Percentiles rank a stretch among this genome's conserved stretches.
Evolutionary conservation across 1,140 invertebrate genomes (phyloP).

Genomic region (Mylabris phalerata): DNA sequence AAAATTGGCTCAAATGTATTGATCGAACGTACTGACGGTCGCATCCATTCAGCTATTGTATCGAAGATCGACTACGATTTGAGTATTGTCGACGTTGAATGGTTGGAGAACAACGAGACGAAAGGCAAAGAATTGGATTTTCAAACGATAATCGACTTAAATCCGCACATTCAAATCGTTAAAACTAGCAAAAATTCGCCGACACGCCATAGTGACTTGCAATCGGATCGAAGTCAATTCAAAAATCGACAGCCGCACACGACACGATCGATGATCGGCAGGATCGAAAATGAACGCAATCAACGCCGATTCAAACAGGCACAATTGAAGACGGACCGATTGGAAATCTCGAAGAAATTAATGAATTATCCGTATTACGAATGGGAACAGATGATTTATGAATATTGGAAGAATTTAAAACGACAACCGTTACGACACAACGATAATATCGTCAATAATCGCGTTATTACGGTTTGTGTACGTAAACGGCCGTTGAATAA

Average conservation of each 20-base stretch:
- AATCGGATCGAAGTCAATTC: conserved; percentile 25
- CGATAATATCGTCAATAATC: conserved; percentile 83
- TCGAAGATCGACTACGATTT: too few relatives aligned
- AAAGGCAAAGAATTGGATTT: conserved; percentile 99
- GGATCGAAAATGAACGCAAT: too few relatives aligned
- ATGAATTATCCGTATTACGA: too few relatives aligned
- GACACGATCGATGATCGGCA: too few relatives aligned
- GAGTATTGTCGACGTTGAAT: conserved; percentile 65
- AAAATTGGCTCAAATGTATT: too few relatives aligned
- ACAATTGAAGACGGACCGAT: too few relatives aligned
- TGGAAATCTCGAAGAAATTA: too few relatives aligned
- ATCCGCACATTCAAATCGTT: conserved; percentile 50
- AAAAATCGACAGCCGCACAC: conserved; percentile 25
- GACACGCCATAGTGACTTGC: background rate
- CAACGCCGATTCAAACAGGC: too few relatives aligned
- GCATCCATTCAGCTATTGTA: too few relatives aligned
- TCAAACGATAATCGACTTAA: conserved; percentile 77
- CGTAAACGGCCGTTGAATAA: conserved; percentile 94
- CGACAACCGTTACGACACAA: conserved; percentile 82
- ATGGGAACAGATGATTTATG: conserved; percentile 37
- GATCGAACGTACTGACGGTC: too few relatives aligned
- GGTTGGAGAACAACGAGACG: conserved; percentile 96
- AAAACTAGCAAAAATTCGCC: background rate
- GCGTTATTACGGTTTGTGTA: conserved; percentile 98
- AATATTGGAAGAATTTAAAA: conserved; percentile 86